Evolutionary conservation across 2,888 invertebrate species (phyloP), one percentile per base, ranked within the genome.

Genomic region (Venusia cambrica): DNA sequence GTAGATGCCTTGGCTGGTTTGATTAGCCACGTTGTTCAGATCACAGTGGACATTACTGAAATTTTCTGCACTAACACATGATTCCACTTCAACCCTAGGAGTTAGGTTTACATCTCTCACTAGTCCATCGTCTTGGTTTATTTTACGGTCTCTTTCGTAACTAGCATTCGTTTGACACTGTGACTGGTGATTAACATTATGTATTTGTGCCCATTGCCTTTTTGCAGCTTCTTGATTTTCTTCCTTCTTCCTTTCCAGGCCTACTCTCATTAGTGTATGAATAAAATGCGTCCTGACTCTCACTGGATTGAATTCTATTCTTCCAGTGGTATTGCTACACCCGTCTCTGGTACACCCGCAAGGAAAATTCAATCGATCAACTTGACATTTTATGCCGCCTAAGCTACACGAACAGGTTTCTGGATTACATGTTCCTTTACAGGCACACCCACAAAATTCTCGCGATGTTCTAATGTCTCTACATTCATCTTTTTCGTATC

Each of bases 331-430:
- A 73, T 99, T 99, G 41, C 92, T 93, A 77, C 99, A 99, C 25
- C 97, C 96, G 60, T 97, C 97, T 54, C 96, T 92, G 1, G 95
- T 94, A 77, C 98, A 99, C 5, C 98, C 97, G 74, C 99, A 99
- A 0, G 99, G 99, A 70, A 98, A 99, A 66, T 96, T 97, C 41
- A 96, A 89, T 42, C 98, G 91, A 78, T 99, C 98, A 32, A 99
- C 98, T 90, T 98, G 98, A 74, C 98, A 99, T 87, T 98, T 97
- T 51, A 99, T 98, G 43, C 97, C 97, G 21, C 95, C 95, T 66
- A 94, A 92, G 71, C 97, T 96, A 83, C 99, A 99, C 6, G 95
- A 93, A 75, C 99, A 99, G 9, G 93, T 96, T 60, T 97, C 97
- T 1, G 98, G 98, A 87, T 97, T 96, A 83, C 99, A 99, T 65